These are phyloP conservation scores for Grammomys surdaster DNA, from an alignment of 2,113 vertebrate species.

Conservation along the genomic window DNA sequence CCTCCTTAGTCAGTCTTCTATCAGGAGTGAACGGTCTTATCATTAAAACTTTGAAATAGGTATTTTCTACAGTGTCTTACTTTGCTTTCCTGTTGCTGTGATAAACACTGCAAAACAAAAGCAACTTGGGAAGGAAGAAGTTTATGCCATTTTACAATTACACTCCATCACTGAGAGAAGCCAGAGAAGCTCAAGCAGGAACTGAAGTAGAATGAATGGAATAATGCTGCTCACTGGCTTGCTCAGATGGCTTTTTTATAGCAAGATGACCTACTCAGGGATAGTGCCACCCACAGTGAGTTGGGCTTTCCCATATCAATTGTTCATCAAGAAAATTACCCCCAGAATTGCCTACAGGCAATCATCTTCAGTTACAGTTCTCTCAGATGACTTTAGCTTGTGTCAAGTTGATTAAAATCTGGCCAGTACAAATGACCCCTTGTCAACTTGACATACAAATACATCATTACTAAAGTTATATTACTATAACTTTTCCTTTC, in stretches of 20 bases:
- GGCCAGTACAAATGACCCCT: background rate
- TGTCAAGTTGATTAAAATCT: background rate
- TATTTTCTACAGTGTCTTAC: background rate
- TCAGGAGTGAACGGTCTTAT: conserved; percentile 13
- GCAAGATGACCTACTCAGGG: background rate
- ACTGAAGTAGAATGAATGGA: background rate
- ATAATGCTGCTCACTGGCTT: too few species aligned
- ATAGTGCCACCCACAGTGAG: background rate
- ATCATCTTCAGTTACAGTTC: background rate
- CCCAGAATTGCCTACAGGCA: background rate
- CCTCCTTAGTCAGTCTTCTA: background rate
- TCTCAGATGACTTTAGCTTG: background rate
- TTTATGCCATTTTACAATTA: too few species aligned
- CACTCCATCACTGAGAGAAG: background rate
- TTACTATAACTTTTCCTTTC: background rate
- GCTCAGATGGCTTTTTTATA: background rate
- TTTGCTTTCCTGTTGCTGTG: background rate
- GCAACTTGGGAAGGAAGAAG: background rate
- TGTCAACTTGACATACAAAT: background rate
- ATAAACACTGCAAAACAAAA: background rate
- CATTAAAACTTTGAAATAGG: conserved; percentile 22
- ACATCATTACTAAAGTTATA: background rate
- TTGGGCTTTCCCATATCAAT: background rate
- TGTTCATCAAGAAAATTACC: background rate
- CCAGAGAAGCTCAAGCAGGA: background rate